Evolutionary conservation across 1,140 invertebrate genomes (phyloP).

Genomic region (Hyles vespertilio): DNA sequence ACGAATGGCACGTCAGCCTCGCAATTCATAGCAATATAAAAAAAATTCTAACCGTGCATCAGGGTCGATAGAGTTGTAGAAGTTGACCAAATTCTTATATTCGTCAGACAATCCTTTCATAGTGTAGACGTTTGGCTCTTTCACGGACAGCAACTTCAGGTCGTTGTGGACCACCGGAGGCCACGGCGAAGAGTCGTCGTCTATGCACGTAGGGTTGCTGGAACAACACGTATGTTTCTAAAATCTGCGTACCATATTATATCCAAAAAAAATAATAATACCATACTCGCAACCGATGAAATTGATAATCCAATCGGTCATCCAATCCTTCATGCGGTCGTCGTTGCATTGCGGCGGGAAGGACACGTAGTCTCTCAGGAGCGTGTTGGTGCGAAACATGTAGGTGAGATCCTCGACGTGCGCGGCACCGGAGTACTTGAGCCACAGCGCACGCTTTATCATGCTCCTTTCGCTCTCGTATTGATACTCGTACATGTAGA

Average conservation of each 20-base stretch:
- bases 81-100: slow-evolving; percentile 3
- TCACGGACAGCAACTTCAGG: slow-evolving; percentile 3
- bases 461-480: slow-evolving; percentile 1
- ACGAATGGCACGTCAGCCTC: too few species aligned
- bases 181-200: not conserved
- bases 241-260: not conserved
- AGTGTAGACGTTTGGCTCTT: slow-evolving; percentile 9
- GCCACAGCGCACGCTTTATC: slow-evolving; percentile 4
- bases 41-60: not conserved
- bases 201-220: slow-evolving; percentile 11
- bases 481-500: slow-evolving; percentile 1
- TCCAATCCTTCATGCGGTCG: slow-evolving; percentile 21
- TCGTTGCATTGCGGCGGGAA: slow-evolving; percentile 15
- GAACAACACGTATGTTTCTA: not conserved
- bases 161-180: not conserved
- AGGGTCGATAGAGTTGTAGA: slow-evolving; percentile 5
- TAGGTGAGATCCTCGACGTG: slow-evolving; percentile 11
- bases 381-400: slow-evolving; percentile 21
- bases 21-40: too few species aligned
- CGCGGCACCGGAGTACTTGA: not conserved
- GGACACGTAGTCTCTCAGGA: slow-evolving; percentile 9
- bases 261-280: not conserved
- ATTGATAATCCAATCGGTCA: slow-evolving; percentile 14
- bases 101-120: not conserved
- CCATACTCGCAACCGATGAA: slow-evolving; percentile 20